Base-by-base conservation (phyloP, 2,113 vertebrate species). In the Pedionomus torquatus region DNA sequence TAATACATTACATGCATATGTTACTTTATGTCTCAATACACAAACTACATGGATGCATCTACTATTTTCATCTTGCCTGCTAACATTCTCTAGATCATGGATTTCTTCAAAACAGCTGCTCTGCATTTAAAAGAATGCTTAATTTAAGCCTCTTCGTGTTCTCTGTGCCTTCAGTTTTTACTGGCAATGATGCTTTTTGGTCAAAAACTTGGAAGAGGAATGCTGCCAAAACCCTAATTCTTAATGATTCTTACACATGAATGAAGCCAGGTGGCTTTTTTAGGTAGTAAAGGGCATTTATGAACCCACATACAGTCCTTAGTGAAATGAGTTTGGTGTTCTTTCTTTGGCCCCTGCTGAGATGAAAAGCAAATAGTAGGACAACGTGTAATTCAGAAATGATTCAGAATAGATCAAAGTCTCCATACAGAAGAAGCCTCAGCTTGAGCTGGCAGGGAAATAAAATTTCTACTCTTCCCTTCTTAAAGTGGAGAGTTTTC, bases 401-500 rank as follows among this genome's bases (percentile, higher is more conserved):
- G 64, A 95, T 97, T 91, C 74, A 91, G 79, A 94, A 90, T 60
- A 90, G 92, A 95, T 82, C 71, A 95, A 94, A 95, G 69, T 49
- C 58, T 91, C 44, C 54, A 60, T 84, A 75, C 61, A 69, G 79
- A 88, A 88, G 79, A 95, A 95, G 11, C 31, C 82, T 91, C 70
- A 68, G 68, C 85, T 80, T 48, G 41, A 95, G 13, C 35, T 92
- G 78, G 41, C 65, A 91, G 48, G 39, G 26, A 95, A 93, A 93
- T 92, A 60, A 93, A 81, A 52, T 41, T 80, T 83, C 25, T 51
- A 26, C 46, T 17, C 26, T 69, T 83, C 26, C 51, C 9, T 46
- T 78, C 87, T 76, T 78, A 80, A 92, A 94, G 37, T 24, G 44
- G 19, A 66, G 28, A 77, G 49, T 70, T 44, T 87, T 76, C 39